Evolutionary conservation across 2,113 vertebrate genomes (phyloP), one percentile per base, ranked within the genome.

Genomic region (Periophthalmodon schlosseri): DNA sequence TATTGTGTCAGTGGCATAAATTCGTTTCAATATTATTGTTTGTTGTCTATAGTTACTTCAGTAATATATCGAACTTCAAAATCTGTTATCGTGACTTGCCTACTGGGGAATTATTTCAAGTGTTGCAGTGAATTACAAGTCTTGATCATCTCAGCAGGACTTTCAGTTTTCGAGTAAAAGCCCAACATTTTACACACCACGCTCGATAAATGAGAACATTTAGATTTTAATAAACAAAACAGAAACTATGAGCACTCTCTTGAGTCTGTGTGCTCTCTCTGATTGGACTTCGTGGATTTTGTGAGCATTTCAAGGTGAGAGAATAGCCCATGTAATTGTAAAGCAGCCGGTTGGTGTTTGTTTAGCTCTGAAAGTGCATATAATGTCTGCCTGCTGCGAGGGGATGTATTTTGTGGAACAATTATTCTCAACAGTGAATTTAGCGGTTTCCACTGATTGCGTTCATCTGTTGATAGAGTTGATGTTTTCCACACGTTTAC

Each of bases 361-460:
- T 60, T 60, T 28, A 16, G 23, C 57, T 60, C 57, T 28, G 57
- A 60, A 23, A 28, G 57, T 60, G 23, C 23, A 60, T 28, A 28
- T 60, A 60, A 60, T 94, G 93, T 94, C 91, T 92, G 91, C 86
- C 75, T 79, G 76, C 77, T 47, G 86, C 87, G 89, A 78, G 83
- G 92, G 92, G 91, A 92, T 89, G 70, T 72, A 79, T 79, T 50
- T 75, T 84, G 88, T 84, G 76, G 80, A 78, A 73, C 68, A 78
- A 85, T 88, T 84, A 79, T 81, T 80, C 81, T 83, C 86, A 81
- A 89, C 76, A 86, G 69, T 84, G 87, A 78, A 80, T 65, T 76
- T 74, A 75, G 71, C 91, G 92, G 91, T 93, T 91, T 65, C 67
- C 75, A 84, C 64, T 70, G 14, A 86, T 74, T 85, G 72, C 84